Evolutionary conservation across 2,113 vertebrate species (phyloP).

Genomic region (Carettochelys insculpta): DNA sequence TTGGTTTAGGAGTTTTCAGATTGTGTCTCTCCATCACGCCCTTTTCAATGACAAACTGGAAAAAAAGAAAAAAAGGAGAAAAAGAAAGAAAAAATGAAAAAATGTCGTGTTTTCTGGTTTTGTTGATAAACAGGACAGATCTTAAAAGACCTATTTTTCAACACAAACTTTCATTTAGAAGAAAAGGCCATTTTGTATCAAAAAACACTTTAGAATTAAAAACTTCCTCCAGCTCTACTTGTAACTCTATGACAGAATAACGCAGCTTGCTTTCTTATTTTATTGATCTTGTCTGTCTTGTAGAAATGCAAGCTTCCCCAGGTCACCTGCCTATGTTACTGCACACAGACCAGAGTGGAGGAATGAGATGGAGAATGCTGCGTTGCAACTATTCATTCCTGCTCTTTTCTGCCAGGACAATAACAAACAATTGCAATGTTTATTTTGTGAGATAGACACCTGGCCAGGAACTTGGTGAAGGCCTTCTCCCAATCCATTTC

Average conservation of each 20-base stretch:
- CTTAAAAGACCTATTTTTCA: not conserved
- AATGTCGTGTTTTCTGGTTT: not conserved
- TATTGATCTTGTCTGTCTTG: rapidly evolving
- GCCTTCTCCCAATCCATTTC: rapidly evolving
- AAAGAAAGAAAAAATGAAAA: not conserved
- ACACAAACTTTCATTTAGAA: not conserved
- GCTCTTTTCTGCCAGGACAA: rapidly evolving
- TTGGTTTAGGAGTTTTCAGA: not conserved
- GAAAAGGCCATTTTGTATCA: not conserved
- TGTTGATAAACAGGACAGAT: not conserved
- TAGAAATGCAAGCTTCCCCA: not conserved
- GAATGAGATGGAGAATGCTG: not conserved
- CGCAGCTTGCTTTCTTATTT: not conserved
- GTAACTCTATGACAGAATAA: not conserved
- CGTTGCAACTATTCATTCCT: not conserved
- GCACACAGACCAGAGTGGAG: not conserved
- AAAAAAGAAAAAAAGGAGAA: not conserved
- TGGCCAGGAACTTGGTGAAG: not conserved
- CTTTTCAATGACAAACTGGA: not conserved
- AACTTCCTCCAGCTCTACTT: not conserved
- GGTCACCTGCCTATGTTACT: rapidly evolving
- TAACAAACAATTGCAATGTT: not conserved
- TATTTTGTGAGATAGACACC: not conserved
- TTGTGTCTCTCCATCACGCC: not conserved
- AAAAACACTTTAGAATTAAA: not conserved